Conservation (phyloP, 2,113 vertebrate species). For the Mobula birostris region DNA sequence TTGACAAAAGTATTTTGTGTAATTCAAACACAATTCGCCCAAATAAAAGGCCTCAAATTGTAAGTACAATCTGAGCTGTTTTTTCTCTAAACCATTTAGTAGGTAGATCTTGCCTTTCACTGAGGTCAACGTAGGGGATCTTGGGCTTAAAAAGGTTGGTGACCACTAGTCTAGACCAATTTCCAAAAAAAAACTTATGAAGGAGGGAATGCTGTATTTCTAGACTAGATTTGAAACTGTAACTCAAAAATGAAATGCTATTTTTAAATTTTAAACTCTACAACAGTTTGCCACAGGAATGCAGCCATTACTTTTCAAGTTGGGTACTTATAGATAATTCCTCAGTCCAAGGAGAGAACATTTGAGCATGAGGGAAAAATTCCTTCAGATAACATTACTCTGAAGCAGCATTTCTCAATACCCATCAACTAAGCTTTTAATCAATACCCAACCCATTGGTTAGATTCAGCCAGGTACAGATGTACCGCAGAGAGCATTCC, state of each 20-base stretch:
- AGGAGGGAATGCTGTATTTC: neutral
- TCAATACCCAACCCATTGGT: neutral
- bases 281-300: neutral
- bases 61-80: too few species aligned
- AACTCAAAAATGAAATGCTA: neutral
- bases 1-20: too few species aligned
- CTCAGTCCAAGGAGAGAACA: neutral
- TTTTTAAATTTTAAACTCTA: neutral
- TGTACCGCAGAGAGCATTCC: too few species aligned
- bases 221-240: neutral
- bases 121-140: too few species aligned
- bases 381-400: neutral
- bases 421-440: neutral
- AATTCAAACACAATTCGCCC: too few species aligned
- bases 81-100: too few species aligned
- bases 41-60: too few species aligned
- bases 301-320: neutral
- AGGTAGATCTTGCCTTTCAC: too few species aligned
- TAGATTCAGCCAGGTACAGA: neutral
- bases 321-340: neutral
- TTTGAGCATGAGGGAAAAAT: neutral
- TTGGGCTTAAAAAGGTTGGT: too few species aligned
- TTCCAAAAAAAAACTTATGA: too few species aligned
- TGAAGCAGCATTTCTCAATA: neutral
- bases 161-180: neutral